Evolutionary conservation across 2,888 invertebrate genomes (phyloP).

Genomic region (Perdita meconis): DNA sequence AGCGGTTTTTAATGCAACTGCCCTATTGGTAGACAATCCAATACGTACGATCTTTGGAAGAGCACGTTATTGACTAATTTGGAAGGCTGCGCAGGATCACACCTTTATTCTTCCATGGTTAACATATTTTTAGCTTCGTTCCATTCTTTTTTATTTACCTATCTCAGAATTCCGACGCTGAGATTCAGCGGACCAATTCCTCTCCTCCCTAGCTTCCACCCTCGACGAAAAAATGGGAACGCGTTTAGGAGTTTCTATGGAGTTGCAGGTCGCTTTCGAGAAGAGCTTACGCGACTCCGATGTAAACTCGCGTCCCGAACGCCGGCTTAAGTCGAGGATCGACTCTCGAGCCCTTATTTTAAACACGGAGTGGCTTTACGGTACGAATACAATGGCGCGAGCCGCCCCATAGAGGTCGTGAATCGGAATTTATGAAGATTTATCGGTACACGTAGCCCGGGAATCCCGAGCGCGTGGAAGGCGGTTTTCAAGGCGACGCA

Average conservation of each 20-base stretch:
- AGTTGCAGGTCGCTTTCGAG: constrained; percentile 37
- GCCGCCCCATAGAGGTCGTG: constrained; percentile 46
- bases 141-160: too few relatives aligned
- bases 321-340: constrained; percentile 61
- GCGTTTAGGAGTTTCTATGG: constrained; percentile 19
- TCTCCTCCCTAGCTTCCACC: not conserved
- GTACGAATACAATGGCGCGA: constrained; percentile 51
- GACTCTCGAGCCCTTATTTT: constrained; percentile 60
- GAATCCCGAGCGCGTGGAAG: constrained; percentile 40
- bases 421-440: constrained; percentile 65
- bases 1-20: too few relatives aligned
- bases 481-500: constrained; percentile 19
- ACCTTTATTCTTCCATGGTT: too few relatives aligned
- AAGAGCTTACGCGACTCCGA: constrained; percentile 45
- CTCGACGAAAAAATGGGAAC: constrained; percentile 16
- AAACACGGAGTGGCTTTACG: constrained; percentile 61
- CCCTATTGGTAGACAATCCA: too few relatives aligned
- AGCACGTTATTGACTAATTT: too few relatives aligned
- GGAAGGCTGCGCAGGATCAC: too few relatives aligned
- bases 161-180: not conserved
- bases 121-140: too few relatives aligned
- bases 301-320: constrained; percentile 53
- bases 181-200: not conserved
- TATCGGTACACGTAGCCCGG: constrained; percentile 52
- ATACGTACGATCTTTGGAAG: too few relatives aligned